phyloP scores from a whole-genome alignment of 2,888 invertebrate genomes.

The Eremobia ochroleuca region DNA sequence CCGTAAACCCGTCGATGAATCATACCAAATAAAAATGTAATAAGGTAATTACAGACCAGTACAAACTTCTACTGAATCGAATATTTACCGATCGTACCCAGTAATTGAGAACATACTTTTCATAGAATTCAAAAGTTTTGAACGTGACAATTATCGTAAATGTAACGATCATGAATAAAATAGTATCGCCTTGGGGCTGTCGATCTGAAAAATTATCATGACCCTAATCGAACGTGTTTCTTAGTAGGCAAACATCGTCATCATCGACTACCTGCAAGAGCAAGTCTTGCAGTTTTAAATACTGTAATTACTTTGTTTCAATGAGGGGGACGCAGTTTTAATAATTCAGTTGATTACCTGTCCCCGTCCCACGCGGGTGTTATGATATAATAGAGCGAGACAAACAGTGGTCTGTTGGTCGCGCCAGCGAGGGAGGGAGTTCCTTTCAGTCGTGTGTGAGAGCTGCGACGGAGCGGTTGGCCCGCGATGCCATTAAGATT shows the following conservation, averaged over 20 bases:
- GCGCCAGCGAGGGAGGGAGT: slow-evolving; percentile 61
- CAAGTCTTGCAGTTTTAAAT: slow-evolving; percentile 82
- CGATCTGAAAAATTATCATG: slow-evolving; percentile 79
- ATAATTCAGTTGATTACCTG: slow-evolving; percentile 83
- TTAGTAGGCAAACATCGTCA: slow-evolving; percentile 80
- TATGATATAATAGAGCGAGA: slow-evolving; percentile 69
- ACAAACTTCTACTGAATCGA: slow-evolving; percentile 64
- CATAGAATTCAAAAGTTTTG: slow-evolving; percentile 75
- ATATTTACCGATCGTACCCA: slow-evolving; percentile 67
- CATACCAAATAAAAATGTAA: slow-evolving; percentile 68
- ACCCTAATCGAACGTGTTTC: slow-evolving; percentile 81
- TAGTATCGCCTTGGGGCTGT: slow-evolving; percentile 74
- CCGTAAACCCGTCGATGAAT: slow-evolving; percentile 57
- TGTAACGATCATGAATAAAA: slow-evolving; percentile 80
- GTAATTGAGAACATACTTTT: slow-evolving; percentile 73
- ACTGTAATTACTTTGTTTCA: slow-evolving; percentile 81
- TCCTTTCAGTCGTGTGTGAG: slow-evolving; percentile 81
- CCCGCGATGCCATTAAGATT: slow-evolving; percentile 86
- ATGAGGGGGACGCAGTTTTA: slow-evolving; percentile 81
- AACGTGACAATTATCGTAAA: slow-evolving; percentile 82
- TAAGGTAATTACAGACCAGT: slow-evolving; percentile 68
- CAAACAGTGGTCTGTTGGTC: slow-evolving; percentile 67
- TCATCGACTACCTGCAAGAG: slow-evolving; percentile 73
- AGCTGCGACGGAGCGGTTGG: slow-evolving; percentile 80
- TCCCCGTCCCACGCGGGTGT: slow-evolving; percentile 69